These are phyloP conservation scores for Tetheella fluctuosa DNA, from an alignment of 2,888 invertebrate species.

Conservation along the genomic window DNA sequence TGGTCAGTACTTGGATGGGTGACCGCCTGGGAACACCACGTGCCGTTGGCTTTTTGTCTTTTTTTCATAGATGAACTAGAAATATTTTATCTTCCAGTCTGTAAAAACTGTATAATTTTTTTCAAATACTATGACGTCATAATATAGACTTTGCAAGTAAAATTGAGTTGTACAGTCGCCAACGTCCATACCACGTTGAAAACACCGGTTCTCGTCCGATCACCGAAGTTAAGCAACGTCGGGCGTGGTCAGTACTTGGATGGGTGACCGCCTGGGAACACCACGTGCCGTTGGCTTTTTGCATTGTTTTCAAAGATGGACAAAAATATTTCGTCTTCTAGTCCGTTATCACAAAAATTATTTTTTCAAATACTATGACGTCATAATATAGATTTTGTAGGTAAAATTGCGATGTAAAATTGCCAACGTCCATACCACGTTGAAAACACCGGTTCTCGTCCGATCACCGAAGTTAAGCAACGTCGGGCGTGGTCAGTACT, in stretches of 20 bases:
- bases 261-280: constrained; percentile 80
- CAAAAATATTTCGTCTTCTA: too few relatives aligned
- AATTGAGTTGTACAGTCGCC: constrained; percentile 25
- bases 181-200: constrained; percentile 65
- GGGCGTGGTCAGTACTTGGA: constrained; percentile 80
- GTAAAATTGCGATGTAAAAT: background rate
- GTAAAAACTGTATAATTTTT: too few relatives aligned
- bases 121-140: background rate
- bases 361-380: background rate
- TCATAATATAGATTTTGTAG: background rate
- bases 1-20: constrained; percentile 75
- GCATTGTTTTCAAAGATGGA: too few relatives aligned
- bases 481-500: constrained; percentile 80
- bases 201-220: constrained; percentile 81
- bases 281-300: constrained; percentile 70
- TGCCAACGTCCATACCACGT: constrained; percentile 58
- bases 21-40: constrained; percentile 78
- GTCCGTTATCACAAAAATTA: too few relatives aligned
- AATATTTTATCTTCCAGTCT: too few relatives aligned
- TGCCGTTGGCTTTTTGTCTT: constrained; percentile 63
- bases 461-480: constrained; percentile 82
- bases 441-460: constrained; percentile 80
- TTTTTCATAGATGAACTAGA: too few relatives aligned
- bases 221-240: constrained; percentile 81
- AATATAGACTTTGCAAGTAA: background rate